Base-by-base conservation (phyloP, 2,888 invertebrate genomes). In the Epinotia nisella region DNA sequence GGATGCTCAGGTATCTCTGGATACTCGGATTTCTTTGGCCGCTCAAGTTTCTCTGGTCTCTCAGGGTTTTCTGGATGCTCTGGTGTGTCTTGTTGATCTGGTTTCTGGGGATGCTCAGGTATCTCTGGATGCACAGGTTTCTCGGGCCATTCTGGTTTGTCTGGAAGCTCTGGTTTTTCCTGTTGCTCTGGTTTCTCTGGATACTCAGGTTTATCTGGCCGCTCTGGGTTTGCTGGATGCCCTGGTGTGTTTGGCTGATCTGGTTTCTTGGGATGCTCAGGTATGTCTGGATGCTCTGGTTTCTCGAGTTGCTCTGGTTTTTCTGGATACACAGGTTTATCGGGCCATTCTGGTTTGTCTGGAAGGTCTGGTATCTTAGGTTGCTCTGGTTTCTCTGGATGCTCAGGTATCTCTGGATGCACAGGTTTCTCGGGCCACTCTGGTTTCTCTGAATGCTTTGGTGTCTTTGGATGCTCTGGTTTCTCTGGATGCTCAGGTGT, bases 21-120 rank as follows among this genome's bases (percentile, higher is more conserved):
- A n/a, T n/a, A n/a, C n/a, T 24, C 35, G 4, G 65, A 53, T 53
- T 51, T 13, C 2, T 21, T 4, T 56, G 75, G 59, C 59, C 45
- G 41, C 1, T 3, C 53, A 13, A 71, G 71, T 11, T 55, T 17
- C 1, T 21, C 64, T 49, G 49, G 24, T 45, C 45, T 1, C 1
- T 45, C 59, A 29, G 59, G 49, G 7, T 49, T 13, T 1, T 24
- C n/a, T n/a, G n/a, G n/a, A n/a, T n/a, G n/a, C n/a, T n/a, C n/a
- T n/a, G n/a, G n/a, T n/a, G n/a, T n/a, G n/a, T n/a, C n/a, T n/a
- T n/a, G n/a, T n/a, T n/a, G n/a, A n/a, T n/a, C n/a, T n/a, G n/a
- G n/a, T n/a, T n/a, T n/a, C n/a, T n/a, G n/a, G n/a, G n/a, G n/a
- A n/a, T 53, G 0, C 1, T 4, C 66, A 21, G 66, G 55, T 3